These are phyloP conservation scores for Tanytarsus gracilentus DNA, from an alignment of 2,888 invertebrate species.

Conservation along the genomic window DNA sequence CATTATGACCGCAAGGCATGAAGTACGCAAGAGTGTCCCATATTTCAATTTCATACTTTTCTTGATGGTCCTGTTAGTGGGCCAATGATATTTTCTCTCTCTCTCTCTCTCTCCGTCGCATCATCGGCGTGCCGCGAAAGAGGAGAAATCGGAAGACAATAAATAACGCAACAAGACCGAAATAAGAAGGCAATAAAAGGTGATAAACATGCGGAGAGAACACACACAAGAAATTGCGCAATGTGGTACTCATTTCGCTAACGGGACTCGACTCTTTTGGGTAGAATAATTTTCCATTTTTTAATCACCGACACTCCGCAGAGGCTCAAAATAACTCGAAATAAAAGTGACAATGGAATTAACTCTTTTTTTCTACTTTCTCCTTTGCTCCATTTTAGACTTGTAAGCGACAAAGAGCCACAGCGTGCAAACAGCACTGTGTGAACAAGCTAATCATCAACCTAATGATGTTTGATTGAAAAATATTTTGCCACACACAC, in stretches of 20 bases:
- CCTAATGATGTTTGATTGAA: no score
- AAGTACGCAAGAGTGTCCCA: slow-evolving; percentile 7
- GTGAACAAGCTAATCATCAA: no score
- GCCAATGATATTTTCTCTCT: slow-evolving; percentile 1
- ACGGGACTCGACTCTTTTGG: slow-evolving; percentile 12
- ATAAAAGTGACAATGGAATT: no score
- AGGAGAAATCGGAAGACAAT: background rate
- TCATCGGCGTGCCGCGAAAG: background rate
- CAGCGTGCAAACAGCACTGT: no score
- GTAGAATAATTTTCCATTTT: no score
- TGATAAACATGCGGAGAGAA: slow-evolving; percentile 8
- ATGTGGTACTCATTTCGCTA: slow-evolving; percentile 6
- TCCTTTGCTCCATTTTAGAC: no score
- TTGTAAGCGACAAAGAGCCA: no score
- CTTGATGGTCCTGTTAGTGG: slow-evolving; percentile 13
- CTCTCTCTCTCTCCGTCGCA: background rate
- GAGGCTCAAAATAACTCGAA: no score
- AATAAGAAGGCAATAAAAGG: background rate
- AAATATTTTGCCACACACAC: background rate
- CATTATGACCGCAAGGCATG: background rate
- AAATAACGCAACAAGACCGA: no score
- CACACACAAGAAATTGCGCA: slow-evolving; percentile 18
- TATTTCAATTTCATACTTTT: background rate
- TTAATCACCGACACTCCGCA: no score
- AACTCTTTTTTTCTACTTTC: no score